Conservation (phyloP, 2,113 vertebrate genomes). For the Hystrix cristata region DNA sequence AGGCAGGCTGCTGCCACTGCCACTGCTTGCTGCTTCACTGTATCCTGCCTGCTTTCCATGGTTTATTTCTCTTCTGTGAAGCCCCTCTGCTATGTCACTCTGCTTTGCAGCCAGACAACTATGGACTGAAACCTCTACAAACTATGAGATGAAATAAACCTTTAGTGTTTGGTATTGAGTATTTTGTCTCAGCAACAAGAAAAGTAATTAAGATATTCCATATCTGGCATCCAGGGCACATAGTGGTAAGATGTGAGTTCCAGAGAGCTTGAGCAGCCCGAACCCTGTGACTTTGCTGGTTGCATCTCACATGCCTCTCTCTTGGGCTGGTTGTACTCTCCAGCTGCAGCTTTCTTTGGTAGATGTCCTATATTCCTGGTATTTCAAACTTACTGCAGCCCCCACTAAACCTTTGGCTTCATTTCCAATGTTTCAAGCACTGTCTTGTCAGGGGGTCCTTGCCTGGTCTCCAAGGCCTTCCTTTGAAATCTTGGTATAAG, state of each 20-base stretch:
- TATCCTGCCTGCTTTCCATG: background rate
- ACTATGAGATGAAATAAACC: background rate
- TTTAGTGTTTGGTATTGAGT: background rate
- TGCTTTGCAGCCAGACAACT: background rate
- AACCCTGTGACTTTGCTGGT: background rate
- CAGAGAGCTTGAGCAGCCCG: background rate
- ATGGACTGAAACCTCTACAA: background rate
- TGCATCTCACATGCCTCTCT: background rate
- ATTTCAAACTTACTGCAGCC: background rate
- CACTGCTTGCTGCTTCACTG: background rate
- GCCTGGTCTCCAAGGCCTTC: background rate
- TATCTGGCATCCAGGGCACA: background rate
- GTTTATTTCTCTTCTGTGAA: background rate
- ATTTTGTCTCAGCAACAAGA: background rate
- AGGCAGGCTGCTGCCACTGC: background rate
- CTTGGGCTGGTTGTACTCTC: background rate
- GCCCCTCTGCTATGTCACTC: background rate
- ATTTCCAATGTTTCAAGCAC: background rate
- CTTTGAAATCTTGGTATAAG: background rate
- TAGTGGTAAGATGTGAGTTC: background rate
- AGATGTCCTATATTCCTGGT: background rate
- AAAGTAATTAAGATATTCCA: background rate
- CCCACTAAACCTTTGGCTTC: background rate
- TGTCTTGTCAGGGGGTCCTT: background rate
- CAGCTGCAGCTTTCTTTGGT: background rate